Conservation (phyloP, 2,797 vertebrate species). For the Cryptoprocta ferox region DNA sequence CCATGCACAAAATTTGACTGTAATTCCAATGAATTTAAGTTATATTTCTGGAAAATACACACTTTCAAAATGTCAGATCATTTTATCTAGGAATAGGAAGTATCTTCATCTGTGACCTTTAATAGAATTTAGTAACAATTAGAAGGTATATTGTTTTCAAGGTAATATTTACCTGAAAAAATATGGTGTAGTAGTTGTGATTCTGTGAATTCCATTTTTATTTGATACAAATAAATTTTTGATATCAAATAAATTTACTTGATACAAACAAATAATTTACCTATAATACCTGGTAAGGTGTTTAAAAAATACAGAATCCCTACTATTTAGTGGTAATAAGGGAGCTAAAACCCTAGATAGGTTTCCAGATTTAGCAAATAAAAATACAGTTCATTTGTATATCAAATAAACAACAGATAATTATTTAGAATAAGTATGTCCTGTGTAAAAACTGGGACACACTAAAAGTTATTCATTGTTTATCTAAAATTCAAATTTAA, state of each 20-base stretch:
- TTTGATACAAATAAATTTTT: neutral
- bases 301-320: neutral
- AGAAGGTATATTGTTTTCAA: rapidly evolving
- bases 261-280: neutral
- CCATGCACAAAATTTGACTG: neutral
- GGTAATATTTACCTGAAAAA: neutral
- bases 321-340: neutral
- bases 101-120: neutral
- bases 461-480: neutral
- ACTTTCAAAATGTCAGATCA: neutral
- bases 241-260: no score
- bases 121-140: neutral
- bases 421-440: neutral
- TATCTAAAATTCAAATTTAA: neutral
- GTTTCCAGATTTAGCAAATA: neutral
- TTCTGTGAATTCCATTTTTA: neutral
- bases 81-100: rapidly evolving
- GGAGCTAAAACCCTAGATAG: neutral
- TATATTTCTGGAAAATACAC: neutral
- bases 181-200: neutral
- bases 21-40: neutral
- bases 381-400: neutral
- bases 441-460: neutral
- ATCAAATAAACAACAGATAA: neutral
- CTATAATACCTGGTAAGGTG: neutral